Percentiles rank a stretch among this genome's conserved stretches.
phyloP scores from a whole-genome alignment of 2,888 invertebrate genomes.

The Erebia aethiops region DNA sequence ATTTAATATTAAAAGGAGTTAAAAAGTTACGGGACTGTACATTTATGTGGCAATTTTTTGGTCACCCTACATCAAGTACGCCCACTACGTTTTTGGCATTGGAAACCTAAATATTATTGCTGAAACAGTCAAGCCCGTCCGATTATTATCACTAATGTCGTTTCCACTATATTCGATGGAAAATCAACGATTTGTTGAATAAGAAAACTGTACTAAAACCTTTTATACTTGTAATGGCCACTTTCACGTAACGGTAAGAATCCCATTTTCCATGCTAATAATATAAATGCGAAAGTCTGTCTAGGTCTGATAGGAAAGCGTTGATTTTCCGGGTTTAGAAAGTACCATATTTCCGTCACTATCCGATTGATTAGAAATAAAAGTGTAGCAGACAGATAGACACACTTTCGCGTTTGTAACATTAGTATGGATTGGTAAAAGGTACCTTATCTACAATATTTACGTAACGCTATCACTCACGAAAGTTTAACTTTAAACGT shows the following conservation, averaged over 20 bases:
- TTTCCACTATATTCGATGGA: slow-evolving; percentile 32
- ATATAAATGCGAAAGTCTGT: no score
- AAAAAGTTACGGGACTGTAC: not conserved
- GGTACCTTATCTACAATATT: no score
- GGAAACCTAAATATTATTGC: slow-evolving; percentile 70
- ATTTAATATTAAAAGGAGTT: not conserved
- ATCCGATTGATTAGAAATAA: no score
- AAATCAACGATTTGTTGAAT: slow-evolving; percentile 27
- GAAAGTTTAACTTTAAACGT: no score
- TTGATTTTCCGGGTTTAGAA: no score
- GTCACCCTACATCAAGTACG: slow-evolving; percentile 30
- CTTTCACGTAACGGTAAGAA: not conserved
- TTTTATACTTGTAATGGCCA: not conserved
- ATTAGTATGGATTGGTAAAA: no score
- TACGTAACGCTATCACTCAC: no score
- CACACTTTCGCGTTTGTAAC: no score
- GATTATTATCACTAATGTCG: slow-evolving; percentile 53
- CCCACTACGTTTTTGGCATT: slow-evolving; percentile 55
- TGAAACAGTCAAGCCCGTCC: slow-evolving; percentile 60
- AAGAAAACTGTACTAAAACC: not conserved
- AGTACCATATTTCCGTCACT: no score
- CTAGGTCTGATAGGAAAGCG: no score
- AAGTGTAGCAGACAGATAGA: no score
- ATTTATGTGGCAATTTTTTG: slow-evolving; percentile 7
- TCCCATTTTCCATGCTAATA: no score